phyloP scores from a whole-genome alignment of 1,140 invertebrate genomes.

The Drosophila nigromelanica region DNA sequence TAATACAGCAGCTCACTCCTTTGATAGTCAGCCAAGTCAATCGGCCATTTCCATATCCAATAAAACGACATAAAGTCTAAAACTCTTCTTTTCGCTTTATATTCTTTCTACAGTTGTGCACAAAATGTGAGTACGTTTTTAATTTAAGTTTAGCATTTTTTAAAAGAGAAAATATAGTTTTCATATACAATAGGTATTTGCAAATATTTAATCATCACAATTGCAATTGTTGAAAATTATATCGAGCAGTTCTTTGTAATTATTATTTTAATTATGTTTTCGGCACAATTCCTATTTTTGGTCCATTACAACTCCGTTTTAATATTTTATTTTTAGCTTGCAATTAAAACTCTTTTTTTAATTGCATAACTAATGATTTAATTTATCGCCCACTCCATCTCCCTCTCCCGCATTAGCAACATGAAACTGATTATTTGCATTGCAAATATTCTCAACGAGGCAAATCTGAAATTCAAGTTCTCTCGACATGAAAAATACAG shows the following conservation, averaged over 20 bases:
- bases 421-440: constrained; percentile 79
- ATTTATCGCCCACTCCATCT: constrained; percentile 58
- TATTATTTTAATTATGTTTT: constrained; percentile 12
- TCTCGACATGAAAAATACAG: constrained; percentile 58
- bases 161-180: too few species aligned
- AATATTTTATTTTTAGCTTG: constrained; percentile 15
- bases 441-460: constrained; percentile 55
- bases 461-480: constrained; percentile 53
- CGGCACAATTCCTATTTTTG: background rate
- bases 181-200: too few species aligned
- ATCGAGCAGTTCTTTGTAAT: background rate
- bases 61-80: constrained; percentile 21
- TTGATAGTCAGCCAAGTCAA: constrained; percentile 52
- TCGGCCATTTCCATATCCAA: constrained; percentile 66
- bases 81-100: background rate
- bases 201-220: background rate
- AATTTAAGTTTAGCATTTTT: too few species aligned
- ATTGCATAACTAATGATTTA: constrained; percentile 81
- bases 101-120: too few species aligned
- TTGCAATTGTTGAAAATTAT: constrained; percentile 1
- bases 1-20: constrained; percentile 48
- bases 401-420: constrained; percentile 48
- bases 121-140: too few species aligned
- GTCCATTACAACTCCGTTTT: background rate
- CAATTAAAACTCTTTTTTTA: constrained; percentile 70